Conservation (phyloP, 2,797 vertebrate genomes). For the Neostethus bicornis region DNA sequence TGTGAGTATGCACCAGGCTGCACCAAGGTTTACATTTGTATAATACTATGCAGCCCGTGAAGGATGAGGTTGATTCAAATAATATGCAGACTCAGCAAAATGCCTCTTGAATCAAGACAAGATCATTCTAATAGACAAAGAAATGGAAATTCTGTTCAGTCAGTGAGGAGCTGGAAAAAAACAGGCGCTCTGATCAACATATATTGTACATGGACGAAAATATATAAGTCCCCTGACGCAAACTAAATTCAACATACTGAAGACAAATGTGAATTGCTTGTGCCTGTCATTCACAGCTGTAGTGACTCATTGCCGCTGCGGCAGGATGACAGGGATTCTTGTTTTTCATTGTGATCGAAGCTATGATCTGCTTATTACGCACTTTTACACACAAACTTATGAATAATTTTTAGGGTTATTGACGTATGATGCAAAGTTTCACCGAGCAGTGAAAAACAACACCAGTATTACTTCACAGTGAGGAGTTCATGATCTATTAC, state of each 20-base stretch:
- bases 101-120: conserved; percentile 36
- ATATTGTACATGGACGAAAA: conserved; percentile 1
- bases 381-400: conserved; percentile 11
- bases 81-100: conserved; percentile 41
- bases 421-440: neutral
- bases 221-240: conserved; percentile 12
- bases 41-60: conserved; percentile 9
- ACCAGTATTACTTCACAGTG: no score
- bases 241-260: conserved; percentile 33
- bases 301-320: conserved; percentile 26
- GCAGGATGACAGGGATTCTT: neutral
- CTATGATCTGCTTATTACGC: conserved; percentile 41
- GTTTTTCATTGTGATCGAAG: conserved; percentile 9
- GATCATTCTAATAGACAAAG: conserved; percentile 16
- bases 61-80: conserved; percentile 21
- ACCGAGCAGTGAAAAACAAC: neutral
- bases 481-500: no score
- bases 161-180: conserved; percentile 12
- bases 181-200: conserved; percentile 23
- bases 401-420: neutral
- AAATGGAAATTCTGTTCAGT: conserved; percentile 20
- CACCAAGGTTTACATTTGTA: conserved; percentile 6
- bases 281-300: conserved; percentile 28
- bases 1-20: neutral
- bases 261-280: conserved; percentile 40